Evolutionary conservation across 2,888 invertebrate genomes (phyloP), one percentile per base, ranked within the genome.

Genomic region (Dryomyza anilis): DNA sequence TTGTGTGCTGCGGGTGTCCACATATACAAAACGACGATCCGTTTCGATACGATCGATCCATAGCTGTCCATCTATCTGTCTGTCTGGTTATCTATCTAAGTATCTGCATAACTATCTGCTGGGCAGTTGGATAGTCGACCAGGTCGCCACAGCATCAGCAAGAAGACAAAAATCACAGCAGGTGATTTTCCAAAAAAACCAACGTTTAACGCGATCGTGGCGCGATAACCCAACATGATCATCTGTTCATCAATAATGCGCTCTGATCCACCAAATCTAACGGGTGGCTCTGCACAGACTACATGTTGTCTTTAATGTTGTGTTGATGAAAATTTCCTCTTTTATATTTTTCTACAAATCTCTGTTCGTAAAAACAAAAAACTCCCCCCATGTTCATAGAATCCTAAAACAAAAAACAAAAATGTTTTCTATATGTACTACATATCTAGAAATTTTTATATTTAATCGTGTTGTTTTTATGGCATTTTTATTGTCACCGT

Each of bases 91-190:
- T n/a, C n/a, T n/a, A n/a, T n/a, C n/a, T n/a, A n/a, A n/a, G n/a
- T n/a, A n/a, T n/a, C n/a, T n/a, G n/a, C n/a, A n/a, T n/a, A n/a
- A n/a, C n/a, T n/a, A n/a, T n/a, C n/a, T n/a, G n/a, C n/a, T n/a
- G n/a, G n/a, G n/a, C n/a, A n/a, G n/a, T n/a, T n/a, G n/a, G n/a
- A n/a, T n/a, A n/a, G n/a, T n/a, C n/a, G n/a, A n/a, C 8, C 39
- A 2, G 14, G 4, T 39, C 39, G 2, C 39, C 39, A 39, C 39
- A 3, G 8, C 39, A 39, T n/a, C 33, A 30, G 12, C 5, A 45
- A n/a, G 43, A 63, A 25, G 39, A 21, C 30, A 63, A 58, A 52
- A n/a, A 52, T 39, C 60, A 57, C 65, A 65, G 65, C 65, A 65
- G 56, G 65, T 65, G 65, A 57, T 43, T 61, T 65, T 65, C 56